Conservation (phyloP, 2,888 invertebrate species). For the Chrysotoxum bicinctum region DNA sequence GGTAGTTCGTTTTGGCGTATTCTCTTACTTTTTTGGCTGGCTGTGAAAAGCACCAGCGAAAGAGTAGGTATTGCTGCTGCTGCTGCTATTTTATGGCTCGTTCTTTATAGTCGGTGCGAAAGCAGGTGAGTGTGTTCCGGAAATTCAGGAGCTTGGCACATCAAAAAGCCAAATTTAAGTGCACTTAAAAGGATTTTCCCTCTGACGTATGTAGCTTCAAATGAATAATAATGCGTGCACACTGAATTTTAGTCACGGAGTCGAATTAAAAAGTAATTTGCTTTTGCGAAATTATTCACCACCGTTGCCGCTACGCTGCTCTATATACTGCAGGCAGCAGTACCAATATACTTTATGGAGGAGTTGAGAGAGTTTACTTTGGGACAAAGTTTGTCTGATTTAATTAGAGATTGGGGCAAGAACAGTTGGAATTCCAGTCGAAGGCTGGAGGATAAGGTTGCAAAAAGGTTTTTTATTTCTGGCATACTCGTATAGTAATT, state of each 20-base stretch:
- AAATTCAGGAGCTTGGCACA: slow-evolving; percentile 50
- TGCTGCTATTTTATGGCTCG: slow-evolving; percentile 40
- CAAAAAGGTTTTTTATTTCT: background rate
- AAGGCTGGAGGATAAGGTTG: background rate
- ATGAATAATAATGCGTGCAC: slow-evolving; percentile 71
- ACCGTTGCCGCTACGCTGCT: background rate
- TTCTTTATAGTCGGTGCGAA: slow-evolving; percentile 9
- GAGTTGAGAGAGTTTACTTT: slow-evolving; percentile 43
- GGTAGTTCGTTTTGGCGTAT: slow-evolving; percentile 23
- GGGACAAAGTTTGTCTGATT: slow-evolving; percentile 61
- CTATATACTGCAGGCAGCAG: background rate
- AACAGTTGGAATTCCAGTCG: background rate
- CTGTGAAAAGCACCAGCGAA: background rate
- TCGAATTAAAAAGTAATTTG: slow-evolving; percentile 71
- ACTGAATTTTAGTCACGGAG: slow-evolving; percentile 69
- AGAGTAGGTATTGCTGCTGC: background rate
- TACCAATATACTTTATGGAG: background rate
- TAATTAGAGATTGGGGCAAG: slow-evolving; percentile 60
- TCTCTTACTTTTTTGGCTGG: slow-evolving; percentile 14
- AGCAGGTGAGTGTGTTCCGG: slow-evolving; percentile 18
- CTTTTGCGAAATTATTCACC: slow-evolving; percentile 58
- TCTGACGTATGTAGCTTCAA: slow-evolving; percentile 34
- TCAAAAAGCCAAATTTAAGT: slow-evolving; percentile 72
- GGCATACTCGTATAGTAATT: background rate
- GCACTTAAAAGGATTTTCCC: slow-evolving; percentile 68